phyloP scores from a whole-genome alignment of 2,797 vertebrate genomes.

The Onychomys arenicola region DNA sequence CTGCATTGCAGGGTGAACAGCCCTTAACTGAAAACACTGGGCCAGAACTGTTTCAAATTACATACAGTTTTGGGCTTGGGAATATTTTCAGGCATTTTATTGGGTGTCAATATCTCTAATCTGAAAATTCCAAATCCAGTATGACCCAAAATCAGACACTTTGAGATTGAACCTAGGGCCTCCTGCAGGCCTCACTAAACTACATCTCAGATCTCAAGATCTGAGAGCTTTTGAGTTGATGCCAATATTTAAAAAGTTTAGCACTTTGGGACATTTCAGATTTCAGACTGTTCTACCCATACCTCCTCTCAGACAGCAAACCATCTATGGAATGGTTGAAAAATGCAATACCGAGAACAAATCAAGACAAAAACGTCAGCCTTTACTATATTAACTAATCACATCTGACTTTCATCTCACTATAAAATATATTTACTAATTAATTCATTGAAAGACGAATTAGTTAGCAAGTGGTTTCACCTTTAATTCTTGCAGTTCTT shows the following conservation, averaged over 20 bases:
- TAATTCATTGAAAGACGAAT: background rate
- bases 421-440: background rate
- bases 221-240: background rate
- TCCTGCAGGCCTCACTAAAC: background rate
- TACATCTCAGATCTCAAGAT: background rate
- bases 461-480: slow-evolving; percentile 73
- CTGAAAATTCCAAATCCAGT: background rate
- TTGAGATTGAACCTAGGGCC: background rate
- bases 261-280: background rate
- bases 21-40: background rate
- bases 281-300: background rate
- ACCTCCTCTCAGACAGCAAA: background rate
- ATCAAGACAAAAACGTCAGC: background rate
- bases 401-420: background rate
- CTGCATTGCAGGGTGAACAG: background rate
- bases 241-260: background rate
- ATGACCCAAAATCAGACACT: background rate
- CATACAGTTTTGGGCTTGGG: background rate
- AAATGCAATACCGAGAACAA: background rate
- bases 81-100: background rate
- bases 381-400: background rate
- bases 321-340: background rate
- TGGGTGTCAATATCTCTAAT: background rate
- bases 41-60: background rate
- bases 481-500: slow-evolving; percentile 86